phyloP scores from a whole-genome alignment of 37 sponge, comb jelly and placozoan genomes.

The Aphrocallistes beatrix region DNA sequence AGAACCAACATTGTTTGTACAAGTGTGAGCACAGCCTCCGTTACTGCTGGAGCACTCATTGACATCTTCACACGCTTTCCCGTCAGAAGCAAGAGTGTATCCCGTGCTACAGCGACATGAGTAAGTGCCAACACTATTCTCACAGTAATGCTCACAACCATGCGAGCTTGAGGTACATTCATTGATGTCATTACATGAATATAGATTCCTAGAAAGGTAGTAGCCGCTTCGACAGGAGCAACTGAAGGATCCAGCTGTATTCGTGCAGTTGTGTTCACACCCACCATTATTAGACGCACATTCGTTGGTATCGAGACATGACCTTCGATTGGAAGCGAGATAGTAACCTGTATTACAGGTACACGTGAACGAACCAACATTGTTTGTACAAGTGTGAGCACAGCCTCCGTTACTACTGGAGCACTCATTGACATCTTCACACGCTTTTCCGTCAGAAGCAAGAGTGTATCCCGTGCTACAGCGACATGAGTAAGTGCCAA shows the following conservation, averaged over 20 bases:
- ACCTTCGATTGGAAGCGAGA: not conserved
- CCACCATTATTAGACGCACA: not conserved
- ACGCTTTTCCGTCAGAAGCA: not conserved
- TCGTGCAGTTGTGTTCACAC: not conserved
- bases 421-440: not conserved
- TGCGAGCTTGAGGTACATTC: not conserved
- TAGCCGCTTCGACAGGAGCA: not conserved
- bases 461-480: slow-evolving; percentile 7
- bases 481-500: not conserved
- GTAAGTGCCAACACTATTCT: not conserved
- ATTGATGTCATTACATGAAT: not conserved
- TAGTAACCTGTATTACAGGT: not conserved
- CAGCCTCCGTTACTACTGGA: not conserved
- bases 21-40: no score
- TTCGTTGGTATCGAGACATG: not conserved
- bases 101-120: not conserved
- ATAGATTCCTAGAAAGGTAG: not conserved
- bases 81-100: not conserved
- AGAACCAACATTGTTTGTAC: no score
- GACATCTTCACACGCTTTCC: no score
- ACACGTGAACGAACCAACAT: not conserved
- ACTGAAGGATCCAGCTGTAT: not conserved
- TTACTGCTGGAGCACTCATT: no score
- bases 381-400: not conserved
- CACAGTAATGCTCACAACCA: not conserved